Base-by-base conservation (phyloP, 1,140 invertebrate species). In the Drosophila seguyi region DNA sequence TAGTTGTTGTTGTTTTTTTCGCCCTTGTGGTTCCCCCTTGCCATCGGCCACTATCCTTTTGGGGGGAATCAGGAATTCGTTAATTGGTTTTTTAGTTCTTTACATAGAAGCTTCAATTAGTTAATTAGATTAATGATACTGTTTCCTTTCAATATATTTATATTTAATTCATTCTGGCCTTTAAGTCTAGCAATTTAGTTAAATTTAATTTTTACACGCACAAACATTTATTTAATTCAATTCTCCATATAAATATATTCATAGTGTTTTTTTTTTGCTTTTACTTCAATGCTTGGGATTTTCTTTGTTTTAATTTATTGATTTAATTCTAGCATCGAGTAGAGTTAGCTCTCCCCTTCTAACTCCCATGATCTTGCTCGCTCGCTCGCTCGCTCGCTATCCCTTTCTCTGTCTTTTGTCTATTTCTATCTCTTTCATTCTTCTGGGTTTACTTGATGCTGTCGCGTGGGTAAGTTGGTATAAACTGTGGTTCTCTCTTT, bases 111-210 rank as follows among this genome's bases (percentile, higher is more conserved):
- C 85, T 90, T 90, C 75, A 90, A 81, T 90, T 90, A 90, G 67
- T 90, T 90, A 81, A 85, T 90, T 90, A 90, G 81, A 78, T 90
- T 90, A 90, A 90, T 90, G 86, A 90, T 90, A 90, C 74, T 85
- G 71, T 84, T 83, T 48, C 53, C 77, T 74, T 84, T 85, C 67
- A 69, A 86, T 90, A 84, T 81, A 90, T 81, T 90, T 84, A 85
- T 75, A 71, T 88, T 90, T 66, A 72, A 79, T 41, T 73, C 47
- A 68, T 55, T 62, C 62, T 62, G 52, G 50, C 74, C 42, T 72
- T 88, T 90, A 90, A 85, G 52, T 72, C 85, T 90, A 90, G 58
- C 63, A 90, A 81, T 90, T 90, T 90, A 85, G 69, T 90, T 90
- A 90, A 85, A 90, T 47, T 90, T 90, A 90, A 85, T 90, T 90